These are phyloP conservation scores for Dolichallabes microphthalmus DNA, from an alignment of 2,113 vertebrate genomes.

Conservation along the genomic window DNA sequence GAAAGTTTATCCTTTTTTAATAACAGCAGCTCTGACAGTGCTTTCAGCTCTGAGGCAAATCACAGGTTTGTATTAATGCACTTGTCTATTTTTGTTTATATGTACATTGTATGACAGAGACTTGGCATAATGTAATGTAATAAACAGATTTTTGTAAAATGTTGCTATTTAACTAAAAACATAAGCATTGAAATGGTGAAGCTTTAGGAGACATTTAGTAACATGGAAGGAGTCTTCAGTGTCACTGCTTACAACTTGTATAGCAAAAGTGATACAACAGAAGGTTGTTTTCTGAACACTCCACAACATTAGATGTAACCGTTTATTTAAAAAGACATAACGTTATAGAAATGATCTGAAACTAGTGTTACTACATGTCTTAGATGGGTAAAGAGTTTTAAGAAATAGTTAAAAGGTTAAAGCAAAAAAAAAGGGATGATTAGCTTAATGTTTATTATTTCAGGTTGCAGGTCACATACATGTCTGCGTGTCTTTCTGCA, in stretches of 20 bases:
- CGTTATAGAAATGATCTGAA: too few relatives aligned
- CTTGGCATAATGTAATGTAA: not conserved
- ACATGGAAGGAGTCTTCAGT: not conserved
- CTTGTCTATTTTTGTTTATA: not conserved
- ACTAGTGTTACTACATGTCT: too few relatives aligned
- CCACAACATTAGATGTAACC: too few relatives aligned
- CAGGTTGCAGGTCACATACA: too few relatives aligned
- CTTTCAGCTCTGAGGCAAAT: not conserved
- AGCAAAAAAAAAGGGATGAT: too few relatives aligned
- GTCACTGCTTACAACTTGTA: too few relatives aligned
- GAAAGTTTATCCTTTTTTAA: not conserved
- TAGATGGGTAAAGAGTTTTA: too few relatives aligned
- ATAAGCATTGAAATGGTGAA: not conserved
- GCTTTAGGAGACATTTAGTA: not conserved
- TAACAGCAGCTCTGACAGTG: not conserved
- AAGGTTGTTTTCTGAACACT: not conserved
- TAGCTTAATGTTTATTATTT: too few relatives aligned
- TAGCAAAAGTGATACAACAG: not conserved
- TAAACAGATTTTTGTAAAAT: not conserved
- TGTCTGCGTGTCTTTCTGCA: too few relatives aligned
- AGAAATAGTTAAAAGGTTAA: too few relatives aligned
- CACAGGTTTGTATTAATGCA: not conserved
- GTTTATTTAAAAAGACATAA: too few relatives aligned
- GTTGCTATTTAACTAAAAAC: not conserved
- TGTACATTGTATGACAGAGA: not conserved